Conservation (phyloP, 2,888 invertebrate species). For the Leptinotarsa tumamoca region DNA sequence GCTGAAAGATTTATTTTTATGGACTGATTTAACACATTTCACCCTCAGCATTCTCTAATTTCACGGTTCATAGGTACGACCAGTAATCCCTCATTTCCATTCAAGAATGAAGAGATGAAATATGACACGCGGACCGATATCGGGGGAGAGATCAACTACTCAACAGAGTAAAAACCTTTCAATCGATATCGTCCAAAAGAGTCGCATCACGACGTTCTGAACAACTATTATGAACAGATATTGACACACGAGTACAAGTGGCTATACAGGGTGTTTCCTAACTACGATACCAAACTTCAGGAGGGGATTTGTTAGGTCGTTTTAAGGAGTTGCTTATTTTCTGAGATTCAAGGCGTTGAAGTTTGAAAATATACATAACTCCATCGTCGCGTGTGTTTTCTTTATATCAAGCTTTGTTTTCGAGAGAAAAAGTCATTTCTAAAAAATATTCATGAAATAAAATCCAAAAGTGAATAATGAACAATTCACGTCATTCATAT, state of each 20-base stretch:
- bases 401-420: too few species aligned
- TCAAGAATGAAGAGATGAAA: constrained; percentile 15
- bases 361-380: too few species aligned
- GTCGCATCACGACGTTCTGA: not conserved
- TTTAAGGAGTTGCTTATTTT: too few species aligned
- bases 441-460: too few species aligned
- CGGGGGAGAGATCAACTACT: constrained; percentile 2
- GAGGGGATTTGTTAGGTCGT: too few species aligned
- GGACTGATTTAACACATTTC: constrained; percentile 11
- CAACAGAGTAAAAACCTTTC: constrained; percentile 4
- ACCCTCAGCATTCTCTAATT: constrained; percentile 20
- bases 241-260: not conserved
- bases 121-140: constrained; percentile 1
- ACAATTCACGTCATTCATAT: too few species aligned
- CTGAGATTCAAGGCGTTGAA: too few species aligned
- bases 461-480: too few species aligned
- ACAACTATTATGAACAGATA: not conserved
- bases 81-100: constrained; percentile 9
- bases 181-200: constrained; percentile 1
- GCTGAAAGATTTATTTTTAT: constrained; percentile 13
- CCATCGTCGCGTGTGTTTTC: too few species aligned
- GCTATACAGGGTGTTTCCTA: too few species aligned
- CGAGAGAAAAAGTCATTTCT: too few species aligned
- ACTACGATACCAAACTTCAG: too few species aligned
- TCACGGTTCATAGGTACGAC: constrained; percentile 19